These are phyloP conservation scores for Stenotaenia linearis DNA, from an alignment of 2,888 invertebrate species.

Conservation along the genomic window DNA sequence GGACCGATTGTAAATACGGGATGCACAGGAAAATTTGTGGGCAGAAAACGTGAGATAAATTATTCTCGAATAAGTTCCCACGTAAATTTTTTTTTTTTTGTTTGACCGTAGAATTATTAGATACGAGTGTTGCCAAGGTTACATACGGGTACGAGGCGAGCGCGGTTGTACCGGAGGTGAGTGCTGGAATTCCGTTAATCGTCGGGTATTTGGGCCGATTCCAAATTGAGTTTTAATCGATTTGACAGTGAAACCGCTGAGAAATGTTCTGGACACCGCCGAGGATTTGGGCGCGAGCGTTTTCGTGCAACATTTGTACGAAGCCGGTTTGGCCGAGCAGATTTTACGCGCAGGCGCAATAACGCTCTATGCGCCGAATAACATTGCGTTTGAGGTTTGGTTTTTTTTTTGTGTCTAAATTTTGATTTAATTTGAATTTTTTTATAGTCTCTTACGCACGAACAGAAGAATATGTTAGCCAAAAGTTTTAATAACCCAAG, in stretches of 20 bases:
- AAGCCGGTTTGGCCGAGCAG: slow-evolving; percentile 47
- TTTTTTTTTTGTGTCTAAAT: neutral
- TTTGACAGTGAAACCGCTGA: slow-evolving; percentile 49
- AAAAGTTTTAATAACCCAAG: slow-evolving; percentile 40
- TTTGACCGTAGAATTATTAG: slow-evolving; percentile 49
- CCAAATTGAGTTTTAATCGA: too few species aligned
- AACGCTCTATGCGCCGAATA: slow-evolving; percentile 52
- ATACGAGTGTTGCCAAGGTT: slow-evolving; percentile 54
- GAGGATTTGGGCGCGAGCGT: slow-evolving; percentile 49
- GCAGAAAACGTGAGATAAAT: slow-evolving; percentile 46
- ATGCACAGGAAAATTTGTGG: slow-evolving; percentile 48
- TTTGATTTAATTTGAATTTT: neutral
- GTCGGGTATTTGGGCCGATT: neutral
- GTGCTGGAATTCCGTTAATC: neutral
- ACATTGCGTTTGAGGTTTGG: slow-evolving; percentile 50
- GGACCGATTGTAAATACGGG: slow-evolving; percentile 50
- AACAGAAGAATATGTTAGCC: slow-evolving; percentile 41
- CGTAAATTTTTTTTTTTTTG: too few species aligned
- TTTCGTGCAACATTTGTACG: slow-evolving; percentile 48
- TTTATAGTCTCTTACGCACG: slow-evolving; percentile 40
- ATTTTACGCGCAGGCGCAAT: slow-evolving; percentile 46
- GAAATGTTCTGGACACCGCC: slow-evolving; percentile 50
- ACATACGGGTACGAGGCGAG: slow-evolving; percentile 47
- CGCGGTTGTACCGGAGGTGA: slow-evolving; percentile 52
- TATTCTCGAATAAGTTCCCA: too few species aligned